phyloP scores from a whole-genome alignment of 1,140 invertebrate species.

The Leguminivora glycinivorella region DNA sequence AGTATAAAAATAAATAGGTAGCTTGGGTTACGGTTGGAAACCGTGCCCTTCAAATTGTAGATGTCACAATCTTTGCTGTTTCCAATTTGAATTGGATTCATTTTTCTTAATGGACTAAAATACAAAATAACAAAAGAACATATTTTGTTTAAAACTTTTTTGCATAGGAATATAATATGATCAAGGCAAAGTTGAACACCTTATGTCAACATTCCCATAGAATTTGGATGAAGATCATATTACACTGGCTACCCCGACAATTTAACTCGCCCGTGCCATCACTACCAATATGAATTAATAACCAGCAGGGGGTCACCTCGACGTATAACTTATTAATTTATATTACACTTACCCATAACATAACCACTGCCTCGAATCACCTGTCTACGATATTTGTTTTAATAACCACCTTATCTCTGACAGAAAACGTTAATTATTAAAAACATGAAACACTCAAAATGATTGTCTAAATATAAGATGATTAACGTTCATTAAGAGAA shows the following conservation, averaged over 20 bases:
- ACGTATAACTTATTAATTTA: conserved; percentile 72
- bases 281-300: conserved; percentile 2
- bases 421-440: conserved; percentile 64
- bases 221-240: background rate
- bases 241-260: background rate
- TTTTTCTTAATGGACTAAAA: too few species aligned
- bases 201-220: too few species aligned
- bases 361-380: conserved; percentile 60
- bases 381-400: conserved; percentile 63
- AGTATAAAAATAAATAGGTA: too few species aligned
- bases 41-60: too few species aligned
- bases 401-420: conserved; percentile 58
- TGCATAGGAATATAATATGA: too few species aligned
- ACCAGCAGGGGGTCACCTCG: conserved; percentile 56
- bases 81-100: too few species aligned
- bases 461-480: conserved; percentile 39
- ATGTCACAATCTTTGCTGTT: too few species aligned
- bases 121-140: too few species aligned
- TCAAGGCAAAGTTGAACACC: too few species aligned
- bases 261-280: background rate
- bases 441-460: conserved; percentile 69
- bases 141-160: too few species aligned
- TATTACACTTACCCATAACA: conserved; percentile 60
- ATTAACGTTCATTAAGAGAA: conserved; percentile 65
- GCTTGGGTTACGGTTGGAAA: too few species aligned